Conservation (phyloP, 2,888 invertebrate genomes). For the Lamproptera curius region DNA sequence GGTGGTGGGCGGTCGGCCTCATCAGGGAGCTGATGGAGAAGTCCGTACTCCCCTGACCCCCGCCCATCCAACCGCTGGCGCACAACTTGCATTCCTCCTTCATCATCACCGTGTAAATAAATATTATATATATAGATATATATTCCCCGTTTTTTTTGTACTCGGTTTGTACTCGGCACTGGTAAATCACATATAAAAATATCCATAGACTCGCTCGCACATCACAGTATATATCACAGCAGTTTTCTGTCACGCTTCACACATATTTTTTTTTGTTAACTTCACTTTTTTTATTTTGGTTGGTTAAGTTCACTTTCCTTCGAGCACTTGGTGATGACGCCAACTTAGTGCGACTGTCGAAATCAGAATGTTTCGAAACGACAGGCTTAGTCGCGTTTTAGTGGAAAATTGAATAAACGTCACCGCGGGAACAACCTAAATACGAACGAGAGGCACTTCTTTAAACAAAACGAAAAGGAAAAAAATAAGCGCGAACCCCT, state of each 20-base stretch:
- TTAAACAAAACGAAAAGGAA: no score
- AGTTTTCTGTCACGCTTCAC: conserved; percentile 47
- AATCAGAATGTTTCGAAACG: no score
- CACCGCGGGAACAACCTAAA: conserved; percentile 12
- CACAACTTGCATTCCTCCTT: conserved; percentile 75
- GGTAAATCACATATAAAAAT: conserved; percentile 77
- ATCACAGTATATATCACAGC: conserved; percentile 76
- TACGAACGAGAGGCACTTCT: conserved; percentile 1
- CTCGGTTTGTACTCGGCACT: conserved; percentile 78
- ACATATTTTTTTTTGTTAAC: no score
- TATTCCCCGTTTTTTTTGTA: conserved; percentile 77
- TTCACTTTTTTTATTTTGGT: conserved; percentile 23
- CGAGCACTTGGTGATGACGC: background rate
- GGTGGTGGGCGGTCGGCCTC: conserved; percentile 62
- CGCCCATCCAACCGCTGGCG: conserved; percentile 66
- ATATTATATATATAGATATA: conserved; percentile 34
- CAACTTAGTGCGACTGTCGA: no score
- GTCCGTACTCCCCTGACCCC: conserved; percentile 55
- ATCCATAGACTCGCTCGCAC: conserved; percentile 63
- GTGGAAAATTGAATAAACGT: conserved; percentile 9
- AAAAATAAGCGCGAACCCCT: conserved; percentile 6
- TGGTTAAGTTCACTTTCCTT: background rate
- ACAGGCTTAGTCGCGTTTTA: no score
- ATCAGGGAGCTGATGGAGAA: conserved; percentile 72
- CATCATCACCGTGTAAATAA: conserved; percentile 41